phyloP scores from a whole-genome alignment of 2,888 invertebrate genomes.

The Agriopis aurantiaria region DNA sequence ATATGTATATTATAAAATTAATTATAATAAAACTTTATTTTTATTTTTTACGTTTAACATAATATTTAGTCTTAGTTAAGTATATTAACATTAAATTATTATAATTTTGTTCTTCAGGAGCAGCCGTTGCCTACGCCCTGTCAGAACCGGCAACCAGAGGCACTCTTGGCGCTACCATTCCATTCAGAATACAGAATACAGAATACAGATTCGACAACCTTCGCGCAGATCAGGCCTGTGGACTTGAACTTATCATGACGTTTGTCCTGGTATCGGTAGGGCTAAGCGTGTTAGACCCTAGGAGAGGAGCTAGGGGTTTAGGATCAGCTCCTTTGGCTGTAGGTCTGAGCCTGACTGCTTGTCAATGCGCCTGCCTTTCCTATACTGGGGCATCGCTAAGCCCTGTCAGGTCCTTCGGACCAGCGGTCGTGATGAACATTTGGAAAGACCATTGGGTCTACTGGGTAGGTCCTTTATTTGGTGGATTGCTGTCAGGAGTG shows the following conservation, averaged over 20 bases:
- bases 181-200: too few relatives aligned
- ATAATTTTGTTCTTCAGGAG: conserved; percentile 44
- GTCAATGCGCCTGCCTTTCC: conserved; percentile 48
- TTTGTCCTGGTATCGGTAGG: conserved; percentile 51
- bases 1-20: too few relatives aligned
- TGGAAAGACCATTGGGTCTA: conserved; percentile 53
- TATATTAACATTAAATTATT: neutral
- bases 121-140: conserved; percentile 47
- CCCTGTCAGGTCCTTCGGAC: conserved; percentile 50
- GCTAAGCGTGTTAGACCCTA: conserved; percentile 49
- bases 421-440: conserved; percentile 50
- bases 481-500: conserved; percentile 50
- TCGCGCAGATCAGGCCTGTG: conserved; percentile 39
- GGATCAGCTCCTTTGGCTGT: conserved; percentile 55
- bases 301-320: conserved; percentile 50
- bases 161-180: conserved; percentile 43
- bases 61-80: too few relatives aligned
- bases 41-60: too few relatives aligned
- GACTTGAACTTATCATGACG: conserved; percentile 52
- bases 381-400: conserved; percentile 53
- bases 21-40: too few relatives aligned
- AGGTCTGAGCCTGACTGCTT: conserved; percentile 52
- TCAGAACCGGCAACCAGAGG: conserved; percentile 41
- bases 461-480: conserved; percentile 52
- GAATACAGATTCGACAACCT: too few relatives aligned